Evolutionary conservation across 2,113 vertebrate genomes (phyloP).

Genomic region (Corydoras sp.): DNA sequence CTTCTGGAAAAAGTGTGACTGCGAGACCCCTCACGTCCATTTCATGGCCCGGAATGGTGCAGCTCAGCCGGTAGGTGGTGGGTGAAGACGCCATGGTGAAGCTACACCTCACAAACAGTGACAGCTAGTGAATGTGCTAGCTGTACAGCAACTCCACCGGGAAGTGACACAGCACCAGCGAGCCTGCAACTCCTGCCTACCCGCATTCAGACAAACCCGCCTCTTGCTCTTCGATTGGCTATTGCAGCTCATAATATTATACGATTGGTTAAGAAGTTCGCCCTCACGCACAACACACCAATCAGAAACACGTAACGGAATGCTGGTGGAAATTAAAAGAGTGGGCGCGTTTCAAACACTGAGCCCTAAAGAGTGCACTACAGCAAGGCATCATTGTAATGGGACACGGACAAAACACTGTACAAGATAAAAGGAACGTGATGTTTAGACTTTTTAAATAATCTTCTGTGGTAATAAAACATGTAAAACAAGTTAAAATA

Average conservation of each 20-base stretch:
- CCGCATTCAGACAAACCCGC: neutral
- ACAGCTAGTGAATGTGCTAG: constrained; percentile 22
- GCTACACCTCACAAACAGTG: neutral
- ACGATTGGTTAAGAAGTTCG: neutral
- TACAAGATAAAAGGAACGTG: no score
- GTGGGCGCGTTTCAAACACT: neutral
- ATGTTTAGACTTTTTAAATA: no score
- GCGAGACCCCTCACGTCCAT: constrained; percentile 87
- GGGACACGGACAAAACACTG: no score
- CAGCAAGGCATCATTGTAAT: no score
- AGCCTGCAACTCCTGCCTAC: neutral
- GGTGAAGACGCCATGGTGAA: constrained; percentile 62
- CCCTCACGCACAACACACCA: neutral
- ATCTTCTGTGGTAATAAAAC: no score
- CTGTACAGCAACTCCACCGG: constrained; percentile 12
- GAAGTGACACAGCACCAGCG: constrained; percentile 40
- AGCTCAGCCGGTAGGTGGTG: constrained; percentile 78
- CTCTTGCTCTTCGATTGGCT: neutral
- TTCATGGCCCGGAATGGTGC: constrained; percentile 81
- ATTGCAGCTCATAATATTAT: neutral
- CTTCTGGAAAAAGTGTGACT: constrained; percentile 68
- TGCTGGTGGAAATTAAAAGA: neutral
- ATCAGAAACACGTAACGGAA: neutral
- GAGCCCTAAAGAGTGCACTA: no score
- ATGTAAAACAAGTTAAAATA: no score